Conservation (phyloP, 2,888 invertebrate genomes). For the Agrotis ipsilon region DNA sequence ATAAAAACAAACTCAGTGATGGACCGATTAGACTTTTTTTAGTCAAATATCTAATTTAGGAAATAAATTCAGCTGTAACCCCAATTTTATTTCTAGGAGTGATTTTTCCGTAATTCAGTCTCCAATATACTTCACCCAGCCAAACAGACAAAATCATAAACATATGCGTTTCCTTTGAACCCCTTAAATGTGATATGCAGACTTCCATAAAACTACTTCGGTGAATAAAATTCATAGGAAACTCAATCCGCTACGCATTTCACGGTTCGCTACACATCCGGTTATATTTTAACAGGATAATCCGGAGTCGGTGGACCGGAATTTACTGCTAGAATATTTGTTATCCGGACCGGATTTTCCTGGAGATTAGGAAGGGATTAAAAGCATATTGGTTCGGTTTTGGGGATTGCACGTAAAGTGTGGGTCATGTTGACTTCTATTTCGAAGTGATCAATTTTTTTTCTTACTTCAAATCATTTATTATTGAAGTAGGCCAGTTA, state of each 20-base stretch:
- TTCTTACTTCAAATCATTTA: no score
- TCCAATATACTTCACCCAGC: no score
- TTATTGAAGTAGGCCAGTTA: no score
- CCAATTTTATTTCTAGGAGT: no score
- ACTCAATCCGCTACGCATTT: constrained; percentile 61
- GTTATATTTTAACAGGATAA: constrained; percentile 67
- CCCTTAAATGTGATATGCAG: not conserved
- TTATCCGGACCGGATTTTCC: constrained; percentile 46
- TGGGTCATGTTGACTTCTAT: not conserved
- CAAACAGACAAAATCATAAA: constrained; percentile 1
- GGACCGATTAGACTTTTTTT: no score
- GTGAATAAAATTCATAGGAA: constrained; percentile 59
- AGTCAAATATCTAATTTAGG: no score
- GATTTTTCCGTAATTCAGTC: no score
- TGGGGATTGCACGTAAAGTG: not conserved
- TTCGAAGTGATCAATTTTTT: not conserved
- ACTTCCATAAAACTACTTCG: constrained; percentile 35
- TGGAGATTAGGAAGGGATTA: constrained; percentile 46
- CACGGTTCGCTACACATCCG: constrained; percentile 53
- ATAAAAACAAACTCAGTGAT: no score
- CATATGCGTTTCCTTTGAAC: not conserved
- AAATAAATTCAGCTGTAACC: no score
- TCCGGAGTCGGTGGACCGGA: constrained; percentile 53
- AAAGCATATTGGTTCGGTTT: constrained; percentile 40
- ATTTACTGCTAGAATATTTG: constrained; percentile 57